Evolutionary conservation across 2,797 vertebrate genomes (phyloP).

Genomic region (Eulemur mongoz): DNA sequence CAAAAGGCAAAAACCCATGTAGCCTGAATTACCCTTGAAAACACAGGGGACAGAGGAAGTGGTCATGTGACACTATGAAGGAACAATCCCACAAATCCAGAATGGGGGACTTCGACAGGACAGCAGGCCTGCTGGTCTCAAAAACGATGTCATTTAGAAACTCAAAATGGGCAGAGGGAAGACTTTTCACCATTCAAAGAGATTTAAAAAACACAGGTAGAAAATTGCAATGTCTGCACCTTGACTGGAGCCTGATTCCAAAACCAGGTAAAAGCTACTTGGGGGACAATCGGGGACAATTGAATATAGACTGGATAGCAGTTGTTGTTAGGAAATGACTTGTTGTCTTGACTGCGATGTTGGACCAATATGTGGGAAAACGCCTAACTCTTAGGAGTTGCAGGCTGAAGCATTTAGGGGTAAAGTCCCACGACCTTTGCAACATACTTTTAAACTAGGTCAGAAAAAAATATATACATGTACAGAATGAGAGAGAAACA

Average conservation of each 20-base stretch:
- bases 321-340: not conserved
- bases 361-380: not conserved
- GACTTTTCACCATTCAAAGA: not conserved
- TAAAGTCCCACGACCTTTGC: not conserved
- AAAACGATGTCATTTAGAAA: not conserved
- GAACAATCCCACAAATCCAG: not conserved
- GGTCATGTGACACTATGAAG: not conserved
- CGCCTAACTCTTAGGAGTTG: not conserved
- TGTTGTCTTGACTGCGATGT: not conserved
- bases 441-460: slow-evolving; percentile 12
- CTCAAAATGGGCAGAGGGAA: not conserved
- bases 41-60: not conserved
- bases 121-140: not conserved
- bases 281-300: not conserved
- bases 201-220: not conserved
- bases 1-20: not conserved
- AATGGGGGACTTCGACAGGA: not conserved
- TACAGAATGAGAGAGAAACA: not conserved
- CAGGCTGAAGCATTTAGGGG: not conserved
- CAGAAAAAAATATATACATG: not conserved
- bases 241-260: not conserved
- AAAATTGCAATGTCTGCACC: not conserved
- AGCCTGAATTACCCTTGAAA: not conserved
- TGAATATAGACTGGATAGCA: not conserved
- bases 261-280: not conserved